A percentile compares a stretch with the other conserved stretches of the same genome.
Evolutionary conservation across 1,140 invertebrate species (phyloP).

Genomic region (Hestina assimilis): DNA sequence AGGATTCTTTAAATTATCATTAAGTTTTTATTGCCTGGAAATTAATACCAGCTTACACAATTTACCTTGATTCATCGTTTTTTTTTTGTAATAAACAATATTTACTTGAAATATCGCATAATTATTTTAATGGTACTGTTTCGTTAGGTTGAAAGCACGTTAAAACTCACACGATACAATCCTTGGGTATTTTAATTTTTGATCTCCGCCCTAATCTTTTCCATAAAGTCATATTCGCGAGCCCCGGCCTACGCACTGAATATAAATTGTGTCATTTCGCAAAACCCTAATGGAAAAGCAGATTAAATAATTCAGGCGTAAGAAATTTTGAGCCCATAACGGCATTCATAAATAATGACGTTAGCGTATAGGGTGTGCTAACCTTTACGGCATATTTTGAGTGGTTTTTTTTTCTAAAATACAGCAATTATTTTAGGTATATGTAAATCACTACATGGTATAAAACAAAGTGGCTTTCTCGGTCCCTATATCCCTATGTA

Average conservation of each 20-base stretch:
- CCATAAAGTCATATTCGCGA: slow-evolving; percentile 61
- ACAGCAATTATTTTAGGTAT: too few relatives aligned
- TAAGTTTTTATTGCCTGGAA: too few relatives aligned
- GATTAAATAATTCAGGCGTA: slow-evolving; percentile 72
- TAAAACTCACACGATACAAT: background rate
- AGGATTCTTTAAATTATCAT: too few relatives aligned
- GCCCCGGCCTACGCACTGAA: slow-evolving; percentile 48
- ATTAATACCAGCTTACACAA: too few relatives aligned
- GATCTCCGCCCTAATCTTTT: slow-evolving; percentile 55
- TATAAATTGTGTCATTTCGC: slow-evolving; percentile 72
- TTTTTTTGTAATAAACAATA: too few relatives aligned
- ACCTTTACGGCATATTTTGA: background rate
- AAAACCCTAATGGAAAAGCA: slow-evolving; percentile 73
- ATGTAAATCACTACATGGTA: too few relatives aligned
- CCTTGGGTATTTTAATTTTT: slow-evolving; percentile 35
- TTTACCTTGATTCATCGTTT: too few relatives aligned
- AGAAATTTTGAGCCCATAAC: slow-evolving; percentile 72
- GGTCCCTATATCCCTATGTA: too few relatives aligned
- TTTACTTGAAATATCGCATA: too few relatives aligned
- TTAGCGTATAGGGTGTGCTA: slow-evolving; percentile 17
- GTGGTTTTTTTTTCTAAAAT: slow-evolving; percentile 5
- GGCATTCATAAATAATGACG: slow-evolving; percentile 68
- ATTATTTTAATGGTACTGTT: background rate
- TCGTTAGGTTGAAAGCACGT: background rate
- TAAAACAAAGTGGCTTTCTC: too few relatives aligned